A percentile compares a stretch with the other conserved stretches of the same genome.
phyloP scores from a whole-genome alignment of 1,140 invertebrate genomes.

The Rhizoglyphus robini region DNA sequence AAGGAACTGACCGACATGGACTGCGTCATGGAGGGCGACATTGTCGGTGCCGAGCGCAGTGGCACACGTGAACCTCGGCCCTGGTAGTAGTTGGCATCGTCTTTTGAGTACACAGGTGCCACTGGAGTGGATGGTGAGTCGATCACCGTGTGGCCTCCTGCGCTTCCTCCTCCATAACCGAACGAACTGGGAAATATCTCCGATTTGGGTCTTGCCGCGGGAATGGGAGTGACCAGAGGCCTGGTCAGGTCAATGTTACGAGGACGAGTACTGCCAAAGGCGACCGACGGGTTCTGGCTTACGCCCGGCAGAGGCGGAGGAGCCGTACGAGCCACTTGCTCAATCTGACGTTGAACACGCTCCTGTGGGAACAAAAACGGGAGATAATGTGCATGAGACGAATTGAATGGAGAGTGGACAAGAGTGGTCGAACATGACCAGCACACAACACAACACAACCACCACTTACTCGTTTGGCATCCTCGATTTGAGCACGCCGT shows the following conservation, averaged over 20 bases:
- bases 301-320: neutral
- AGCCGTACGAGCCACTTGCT: neutral
- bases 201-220: neutral
- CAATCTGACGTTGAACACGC: neutral
- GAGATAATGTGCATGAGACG: too few species aligned
- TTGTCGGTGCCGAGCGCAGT: neutral
- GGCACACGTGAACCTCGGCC: neutral
- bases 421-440: neutral
- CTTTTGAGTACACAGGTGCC: neutral
- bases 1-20: neutral
- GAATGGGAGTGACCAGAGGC: slow-evolving; percentile 1
- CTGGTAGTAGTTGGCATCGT: neutral
- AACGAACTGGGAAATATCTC: neutral
- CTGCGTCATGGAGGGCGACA: neutral
- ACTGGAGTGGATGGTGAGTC: too few species aligned
- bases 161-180: neutral
- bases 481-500: slow-evolving; percentile 8
- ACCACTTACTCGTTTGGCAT: neutral
- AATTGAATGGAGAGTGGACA: too few species aligned
- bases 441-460: neutral
- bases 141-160: neutral
- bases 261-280: slow-evolving; percentile 13
- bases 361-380: neutral
- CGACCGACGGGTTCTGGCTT: neutral
- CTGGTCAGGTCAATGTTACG: slow-evolving; percentile 9